Base-by-base conservation (phyloP, 1,140 invertebrate species). In the Neodiprion lecontei region DNA sequence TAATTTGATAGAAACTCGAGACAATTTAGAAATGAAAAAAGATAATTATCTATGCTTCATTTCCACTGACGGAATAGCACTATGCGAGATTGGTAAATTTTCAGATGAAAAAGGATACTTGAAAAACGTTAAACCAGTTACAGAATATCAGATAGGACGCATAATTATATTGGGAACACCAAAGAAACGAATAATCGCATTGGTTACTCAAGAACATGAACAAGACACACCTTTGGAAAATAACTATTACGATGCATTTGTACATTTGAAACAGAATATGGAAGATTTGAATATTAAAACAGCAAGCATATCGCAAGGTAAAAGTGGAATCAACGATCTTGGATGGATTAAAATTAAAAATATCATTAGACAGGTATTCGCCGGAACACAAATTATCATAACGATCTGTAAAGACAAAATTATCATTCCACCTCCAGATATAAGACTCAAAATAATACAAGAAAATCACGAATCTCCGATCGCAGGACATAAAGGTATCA, bases 401-500 rank as follows among this genome's bases (percentile, higher is more conserved):
- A 76, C 17, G 4, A 70, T 73, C 23, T 76, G 75, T 28, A 69
- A n/a, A 48, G 67, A 69, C 9, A 9, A 70, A 73, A 40, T 73
- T 2, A 72, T 69, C 12, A 72, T 69, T 69, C 67, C 75, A 40
- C 48, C 48, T 5, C 14, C 69, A 12, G 68, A 76, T 53, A 12
- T 28, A 0, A 17, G 72, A 48, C 9, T 65, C 12, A 74, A 12
- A 14, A 66, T 76, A 14, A 28, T 28, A 28, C 28, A 28, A 28
- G 28, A 28, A 28, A 28, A 28, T 28, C 28, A 28, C 28, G 28
- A 76, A 50, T 70, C 68, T 0, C 50, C 77, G 48, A 67, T 73
- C 10, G 76, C 70, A n/a, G 76, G 78, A n/a, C 80, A 81, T 72
- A 73, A 68, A 70, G 80, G 80, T 11, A 74, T 75, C 4, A 73